Conservation (phyloP, 2,113 vertebrate genomes). For the Tonatia bakeri region DNA sequence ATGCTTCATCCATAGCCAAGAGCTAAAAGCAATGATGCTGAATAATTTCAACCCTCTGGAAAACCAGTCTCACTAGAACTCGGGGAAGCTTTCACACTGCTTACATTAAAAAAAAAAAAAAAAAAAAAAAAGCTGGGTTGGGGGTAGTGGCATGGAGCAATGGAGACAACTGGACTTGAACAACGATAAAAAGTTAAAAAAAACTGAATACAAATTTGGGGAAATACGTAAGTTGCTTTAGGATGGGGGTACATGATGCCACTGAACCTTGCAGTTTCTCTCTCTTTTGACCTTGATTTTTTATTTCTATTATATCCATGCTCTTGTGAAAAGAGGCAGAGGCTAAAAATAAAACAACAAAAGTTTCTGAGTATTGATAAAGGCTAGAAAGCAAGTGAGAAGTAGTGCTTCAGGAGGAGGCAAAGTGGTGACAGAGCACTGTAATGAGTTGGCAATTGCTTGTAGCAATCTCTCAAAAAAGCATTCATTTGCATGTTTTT, state of each 20-base stretch:
- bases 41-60: neutral
- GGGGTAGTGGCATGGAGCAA: too few relatives aligned
- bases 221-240: neutral
- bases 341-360: neutral
- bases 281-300: neutral
- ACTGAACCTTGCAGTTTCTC: neutral
- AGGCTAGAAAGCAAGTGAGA: neutral
- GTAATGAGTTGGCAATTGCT: neutral
- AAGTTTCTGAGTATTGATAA: neutral
- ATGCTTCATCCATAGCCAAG: neutral
- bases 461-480: neutral
- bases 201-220: neutral
- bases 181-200: neutral
- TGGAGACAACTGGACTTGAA: too few relatives aligned
- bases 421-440: neutral
- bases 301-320: neutral
- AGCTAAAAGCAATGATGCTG: conserved; percentile 19
- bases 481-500: neutral
- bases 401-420: neutral
- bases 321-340: neutral
- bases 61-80: conserved; percentile 5
- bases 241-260: neutral
- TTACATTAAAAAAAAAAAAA: neutral
- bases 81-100: neutral
- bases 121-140: neutral